Conservation (phyloP, 2,797 vertebrate genomes). For the Bufotes viridis region DNA sequence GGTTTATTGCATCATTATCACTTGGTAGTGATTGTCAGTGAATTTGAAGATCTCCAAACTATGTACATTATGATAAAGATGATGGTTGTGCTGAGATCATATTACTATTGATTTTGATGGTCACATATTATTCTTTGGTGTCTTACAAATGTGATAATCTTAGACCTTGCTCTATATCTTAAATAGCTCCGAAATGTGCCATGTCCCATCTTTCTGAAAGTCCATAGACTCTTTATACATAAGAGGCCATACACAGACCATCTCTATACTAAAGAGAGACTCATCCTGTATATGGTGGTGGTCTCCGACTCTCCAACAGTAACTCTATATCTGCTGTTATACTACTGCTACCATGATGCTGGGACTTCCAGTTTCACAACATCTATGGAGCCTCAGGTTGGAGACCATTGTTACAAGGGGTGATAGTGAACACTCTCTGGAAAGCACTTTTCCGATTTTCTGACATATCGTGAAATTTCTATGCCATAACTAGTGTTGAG, state of each 20-base stretch:
- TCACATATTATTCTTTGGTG: not conserved
- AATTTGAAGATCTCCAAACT: not conserved
- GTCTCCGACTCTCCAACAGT: not conserved
- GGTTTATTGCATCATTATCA: not conserved
- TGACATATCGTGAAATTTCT: not conserved
- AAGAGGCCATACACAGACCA: not conserved
- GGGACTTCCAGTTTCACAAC: not conserved
- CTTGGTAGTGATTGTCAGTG: not conserved
- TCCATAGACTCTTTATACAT: not conserved
- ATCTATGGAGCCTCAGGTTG: not conserved
- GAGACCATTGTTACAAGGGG: not conserved
- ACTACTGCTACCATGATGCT: not conserved
- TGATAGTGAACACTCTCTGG: not conserved
- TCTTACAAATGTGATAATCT: not conserved
- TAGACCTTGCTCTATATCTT: not conserved
- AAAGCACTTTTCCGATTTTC: not conserved
- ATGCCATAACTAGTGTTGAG: no score
- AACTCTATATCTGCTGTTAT: not conserved
- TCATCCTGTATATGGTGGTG: not conserved
- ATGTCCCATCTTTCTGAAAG: not conserved
- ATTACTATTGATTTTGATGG: not conserved
- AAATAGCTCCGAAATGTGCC: not conserved
- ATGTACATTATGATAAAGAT: not conserved
- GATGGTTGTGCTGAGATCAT: not conserved
- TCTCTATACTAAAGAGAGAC: not conserved